A percentile compares a stretch with the other conserved stretches of the same genome.
Evolutionary conservation across 1,140 invertebrate species (phyloP).

Genomic region (Teleogryllus occipitalis): DNA sequence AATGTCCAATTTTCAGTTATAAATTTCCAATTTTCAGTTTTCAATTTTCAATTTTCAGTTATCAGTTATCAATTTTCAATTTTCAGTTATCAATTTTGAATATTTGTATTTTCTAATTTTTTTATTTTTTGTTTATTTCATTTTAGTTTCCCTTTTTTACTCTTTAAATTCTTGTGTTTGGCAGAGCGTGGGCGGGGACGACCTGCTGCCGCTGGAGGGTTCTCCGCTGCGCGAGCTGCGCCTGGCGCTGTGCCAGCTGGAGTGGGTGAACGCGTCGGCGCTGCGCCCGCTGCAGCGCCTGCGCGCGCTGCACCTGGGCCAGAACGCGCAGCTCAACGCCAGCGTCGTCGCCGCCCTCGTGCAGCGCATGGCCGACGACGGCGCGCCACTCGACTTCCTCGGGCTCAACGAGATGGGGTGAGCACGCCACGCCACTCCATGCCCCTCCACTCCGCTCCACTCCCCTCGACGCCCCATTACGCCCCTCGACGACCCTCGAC

Average conservation of each 20-base stretch:
- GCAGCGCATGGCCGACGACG: constrained; percentile 29
- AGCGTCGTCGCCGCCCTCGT: constrained; percentile 37
- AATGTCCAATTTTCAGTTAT: too few relatives aligned
- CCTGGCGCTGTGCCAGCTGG: constrained; percentile 41
- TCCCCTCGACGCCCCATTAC: too few relatives aligned
- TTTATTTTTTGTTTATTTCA: neutral
- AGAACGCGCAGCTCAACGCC: constrained; percentile 41
- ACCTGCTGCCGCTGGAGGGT: constrained; percentile 34
- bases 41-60: too few relatives aligned
- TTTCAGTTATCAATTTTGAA: too few relatives aligned
- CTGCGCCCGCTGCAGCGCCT: constrained; percentile 39
- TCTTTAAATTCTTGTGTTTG: constrained; percentile 38
- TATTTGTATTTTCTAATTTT: neutral
- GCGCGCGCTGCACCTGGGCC: constrained; percentile 38
- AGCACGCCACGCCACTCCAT: too few relatives aligned
- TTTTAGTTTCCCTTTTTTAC: too few relatives aligned
- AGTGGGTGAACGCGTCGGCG: constrained; percentile 40
- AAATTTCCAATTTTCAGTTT: too few relatives aligned
- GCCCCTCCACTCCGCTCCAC: too few relatives aligned
- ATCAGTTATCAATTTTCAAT: too few relatives aligned
- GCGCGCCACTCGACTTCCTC: constrained; percentile 37
- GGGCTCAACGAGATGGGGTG: constrained; percentile 41
- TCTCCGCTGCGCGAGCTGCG: constrained; percentile 33
- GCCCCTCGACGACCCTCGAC: too few relatives aligned
- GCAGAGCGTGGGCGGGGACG: constrained; percentile 33